Conservation (phyloP, 2,888 invertebrate genomes). For the Caenorhabditis wallacei region DNA sequence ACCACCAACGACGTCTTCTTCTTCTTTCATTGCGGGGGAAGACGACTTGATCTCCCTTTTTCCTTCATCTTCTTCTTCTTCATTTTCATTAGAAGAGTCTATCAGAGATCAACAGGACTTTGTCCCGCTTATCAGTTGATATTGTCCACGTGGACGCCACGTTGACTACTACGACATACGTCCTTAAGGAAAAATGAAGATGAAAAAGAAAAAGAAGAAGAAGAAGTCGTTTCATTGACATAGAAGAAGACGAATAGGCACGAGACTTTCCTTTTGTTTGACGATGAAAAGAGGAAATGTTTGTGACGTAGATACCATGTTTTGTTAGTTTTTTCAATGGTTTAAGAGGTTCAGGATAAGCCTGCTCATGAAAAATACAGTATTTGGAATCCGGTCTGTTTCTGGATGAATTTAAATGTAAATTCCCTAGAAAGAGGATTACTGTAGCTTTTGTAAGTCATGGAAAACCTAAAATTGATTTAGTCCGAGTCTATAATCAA, state of each 20-base stretch:
- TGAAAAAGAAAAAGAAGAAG: too few relatives aligned
- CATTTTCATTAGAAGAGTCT: conserved; percentile 14
- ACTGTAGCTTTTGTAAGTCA: too few relatives aligned
- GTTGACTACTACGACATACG: conserved; percentile 31
- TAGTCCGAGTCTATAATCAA: too few relatives aligned
- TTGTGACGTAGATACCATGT: conserved; percentile 41
- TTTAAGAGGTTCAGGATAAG: background rate
- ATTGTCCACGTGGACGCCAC: conserved; percentile 60
- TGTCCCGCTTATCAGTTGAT: conserved; percentile 39
- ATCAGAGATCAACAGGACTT: conserved; percentile 55
- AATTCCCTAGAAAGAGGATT: too few relatives aligned
- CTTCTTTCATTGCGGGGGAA: background rate
- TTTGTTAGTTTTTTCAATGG: background rate
- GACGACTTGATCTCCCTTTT: conserved; percentile 4
- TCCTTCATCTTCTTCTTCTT: background rate
- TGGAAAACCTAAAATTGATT: too few relatives aligned
- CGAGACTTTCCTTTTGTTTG: conserved; percentile 43
- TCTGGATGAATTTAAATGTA: too few relatives aligned
- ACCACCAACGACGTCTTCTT: conserved; percentile 16
- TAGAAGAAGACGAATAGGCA: conserved; percentile 9
- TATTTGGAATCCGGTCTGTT: background rate
- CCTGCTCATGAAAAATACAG: background rate
- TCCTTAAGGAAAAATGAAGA: conserved; percentile 23
- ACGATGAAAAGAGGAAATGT: conserved; percentile 18
- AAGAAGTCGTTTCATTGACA: conserved; percentile 28